Base-by-base conservation (phyloP, 2,113 vertebrate genomes). In the Phalacrocorax pelagicus region DNA sequence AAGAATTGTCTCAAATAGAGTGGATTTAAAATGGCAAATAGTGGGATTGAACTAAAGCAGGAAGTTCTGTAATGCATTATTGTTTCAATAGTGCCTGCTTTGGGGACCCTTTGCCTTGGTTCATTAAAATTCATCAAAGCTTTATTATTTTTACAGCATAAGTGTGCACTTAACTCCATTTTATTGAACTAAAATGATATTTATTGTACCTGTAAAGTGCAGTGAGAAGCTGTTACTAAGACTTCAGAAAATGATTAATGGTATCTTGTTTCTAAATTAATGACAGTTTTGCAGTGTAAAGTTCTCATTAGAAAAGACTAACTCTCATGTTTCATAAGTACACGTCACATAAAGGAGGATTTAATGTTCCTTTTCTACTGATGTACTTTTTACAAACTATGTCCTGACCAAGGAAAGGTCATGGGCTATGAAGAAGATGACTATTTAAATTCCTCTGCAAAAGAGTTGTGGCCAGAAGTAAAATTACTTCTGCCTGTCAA, bases 111-210 rank as follows among this genome's bases (percentile, higher is more conserved):
- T 81, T 86, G 10, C 38, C 18, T 62, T 61, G 58, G 19, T 54
- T 93, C 74, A 88, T 92, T 94, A 96, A 93, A 92, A 79, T 80
- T 82, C 82, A 69, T 86, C 58, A 82, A 85, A 55, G 30, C 29
- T 85, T 92, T 87, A 75, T 88, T 69, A 72, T 73, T 90, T 90
- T 94, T 94, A 83, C 51, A 73, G 26, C 55, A 26, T 75, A 69
- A 87, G 3, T 61, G 24, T 79, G 36, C 27, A 51, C n/a, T 92
- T 81, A 84, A 72, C 93, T 92, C 30, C 30, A 61, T 87, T 94
- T 92, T 90, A 86, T 66, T 95, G 73, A 82, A 75, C 0, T 4
- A 72, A 94, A 93, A 71, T 70, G 2, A 6, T 84, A 74, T 93
- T 95, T 87, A 77, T 81, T 80, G 29, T 77, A 34, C 49, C 58